These are phyloP conservation scores for Tokudaia tokunoshimensis DNA, from an alignment of 2,797 vertebrate species.

Conservation along the genomic window DNA sequence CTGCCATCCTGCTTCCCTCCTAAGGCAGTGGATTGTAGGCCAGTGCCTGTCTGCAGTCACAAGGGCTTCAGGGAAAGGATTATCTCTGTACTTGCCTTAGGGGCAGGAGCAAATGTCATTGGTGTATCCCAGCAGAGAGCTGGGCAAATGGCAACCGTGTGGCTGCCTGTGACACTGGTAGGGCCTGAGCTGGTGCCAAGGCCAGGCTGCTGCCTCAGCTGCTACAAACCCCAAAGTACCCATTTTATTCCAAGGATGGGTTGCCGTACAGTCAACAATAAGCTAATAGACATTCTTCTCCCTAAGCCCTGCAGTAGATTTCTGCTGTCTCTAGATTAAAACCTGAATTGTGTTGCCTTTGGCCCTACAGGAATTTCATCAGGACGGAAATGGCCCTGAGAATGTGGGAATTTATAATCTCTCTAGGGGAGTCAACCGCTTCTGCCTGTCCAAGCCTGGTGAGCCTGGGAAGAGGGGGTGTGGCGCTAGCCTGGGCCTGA, in stretches of 20 bases:
- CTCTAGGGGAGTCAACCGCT: conserved; percentile 98
- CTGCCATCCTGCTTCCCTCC: background rate
- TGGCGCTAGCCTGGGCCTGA: background rate
- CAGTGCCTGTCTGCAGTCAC: background rate
- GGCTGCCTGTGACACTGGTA: background rate
- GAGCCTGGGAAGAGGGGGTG: conserved; percentile 57
- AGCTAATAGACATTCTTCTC: background rate
- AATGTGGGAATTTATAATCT: conserved; percentile 99
- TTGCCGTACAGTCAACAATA: background rate
- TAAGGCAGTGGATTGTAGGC: background rate
- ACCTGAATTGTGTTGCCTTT: conserved; percentile 31
- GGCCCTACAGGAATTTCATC: conserved; percentile 96
- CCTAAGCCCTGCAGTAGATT: background rate
- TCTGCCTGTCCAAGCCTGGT: conserved; percentile 99
- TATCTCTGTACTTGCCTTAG: background rate
- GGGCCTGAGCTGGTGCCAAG: no score
- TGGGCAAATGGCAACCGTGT: background rate
- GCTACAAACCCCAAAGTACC: background rate
- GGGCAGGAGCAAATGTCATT: background rate
- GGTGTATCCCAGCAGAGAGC: background rate
- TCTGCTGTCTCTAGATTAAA: background rate
- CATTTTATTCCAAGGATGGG: background rate
- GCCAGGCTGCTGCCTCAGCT: background rate
- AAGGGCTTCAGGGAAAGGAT: background rate
- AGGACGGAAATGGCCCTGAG: conserved; percentile 97